Conservation (phyloP, 2,888 invertebrate species). For the Microctonus brassicae region DNA sequence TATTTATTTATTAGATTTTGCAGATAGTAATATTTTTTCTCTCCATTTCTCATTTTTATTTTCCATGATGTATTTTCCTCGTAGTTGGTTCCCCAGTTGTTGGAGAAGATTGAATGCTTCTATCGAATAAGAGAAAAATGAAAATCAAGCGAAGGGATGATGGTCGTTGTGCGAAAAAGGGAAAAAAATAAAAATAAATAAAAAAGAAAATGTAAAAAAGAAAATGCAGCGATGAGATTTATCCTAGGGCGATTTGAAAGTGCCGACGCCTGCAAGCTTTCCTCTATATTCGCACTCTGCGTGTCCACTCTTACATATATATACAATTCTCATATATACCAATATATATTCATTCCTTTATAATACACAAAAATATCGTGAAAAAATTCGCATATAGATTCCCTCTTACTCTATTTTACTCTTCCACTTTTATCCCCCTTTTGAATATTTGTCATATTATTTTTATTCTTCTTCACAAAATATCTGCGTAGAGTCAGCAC, state of each 20-base stretch:
- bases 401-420: background rate
- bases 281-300: conserved; percentile 15
- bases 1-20: background rate
- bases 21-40: background rate
- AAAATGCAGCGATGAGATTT: conserved; percentile 34
- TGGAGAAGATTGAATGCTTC: background rate
- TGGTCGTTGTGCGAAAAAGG: conserved; percentile 44
- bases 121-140: background rate
- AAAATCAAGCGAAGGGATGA: conserved; percentile 20
- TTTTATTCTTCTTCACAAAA: background rate
- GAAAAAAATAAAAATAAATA: conserved; percentile 38
- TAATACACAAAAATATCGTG: background rate
- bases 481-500: background rate
- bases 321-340: background rate
- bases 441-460: background rate
- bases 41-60: background rate
- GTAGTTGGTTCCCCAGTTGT: background rate
- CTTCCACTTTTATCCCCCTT: too few species aligned
- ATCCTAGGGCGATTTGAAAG: conserved; percentile 45
- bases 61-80: background rate
- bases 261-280: conserved; percentile 35
- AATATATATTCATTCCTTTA: background rate
- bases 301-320: background rate
- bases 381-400: background rate
- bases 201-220: conserved; percentile 9